Evolutionary conservation across 2,113 vertebrate genomes (phyloP).

Genomic region (Tychaedon coryphoeus): DNA sequence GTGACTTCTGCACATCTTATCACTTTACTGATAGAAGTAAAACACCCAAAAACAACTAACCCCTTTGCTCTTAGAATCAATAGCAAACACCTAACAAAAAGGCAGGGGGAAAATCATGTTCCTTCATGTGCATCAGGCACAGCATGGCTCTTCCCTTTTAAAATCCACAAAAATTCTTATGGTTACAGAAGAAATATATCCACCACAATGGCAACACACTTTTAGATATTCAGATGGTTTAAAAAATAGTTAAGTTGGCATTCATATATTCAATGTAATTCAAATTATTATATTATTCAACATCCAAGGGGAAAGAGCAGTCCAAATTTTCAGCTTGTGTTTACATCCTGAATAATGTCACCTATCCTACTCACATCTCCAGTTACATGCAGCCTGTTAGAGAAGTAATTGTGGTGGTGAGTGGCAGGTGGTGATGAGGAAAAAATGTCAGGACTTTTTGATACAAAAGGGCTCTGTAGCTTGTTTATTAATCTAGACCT

Average conservation of each 20-base stretch:
- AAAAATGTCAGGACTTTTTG: not conserved
- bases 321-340: not conserved
- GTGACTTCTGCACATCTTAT: not conserved
- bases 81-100: not conserved
- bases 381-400: not conserved
- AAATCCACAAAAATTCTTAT: not conserved
- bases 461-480: not conserved
- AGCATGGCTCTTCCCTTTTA: not conserved
- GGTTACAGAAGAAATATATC: not conserved
- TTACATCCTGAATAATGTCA: not conserved
- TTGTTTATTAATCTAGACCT: not conserved
- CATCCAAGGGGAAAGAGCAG: not conserved
- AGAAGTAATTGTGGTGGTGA: not conserved
- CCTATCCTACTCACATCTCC: not conserved
- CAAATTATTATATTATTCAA: not conserved
- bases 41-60: not conserved
- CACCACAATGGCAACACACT: not conserved
- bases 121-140: not conserved
- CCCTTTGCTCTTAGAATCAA: not conserved
- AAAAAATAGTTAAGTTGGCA: not conserved
- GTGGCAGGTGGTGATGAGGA: not conserved
- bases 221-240: not conserved
- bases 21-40: not conserved
- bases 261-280: not conserved
- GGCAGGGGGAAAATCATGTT: rapidly evolving